These are phyloP conservation scores for cattle (Bos taurus) DNA, from an alignment of 2,113 vertebrate genomes.

Conservation along the genomic window DNA sequence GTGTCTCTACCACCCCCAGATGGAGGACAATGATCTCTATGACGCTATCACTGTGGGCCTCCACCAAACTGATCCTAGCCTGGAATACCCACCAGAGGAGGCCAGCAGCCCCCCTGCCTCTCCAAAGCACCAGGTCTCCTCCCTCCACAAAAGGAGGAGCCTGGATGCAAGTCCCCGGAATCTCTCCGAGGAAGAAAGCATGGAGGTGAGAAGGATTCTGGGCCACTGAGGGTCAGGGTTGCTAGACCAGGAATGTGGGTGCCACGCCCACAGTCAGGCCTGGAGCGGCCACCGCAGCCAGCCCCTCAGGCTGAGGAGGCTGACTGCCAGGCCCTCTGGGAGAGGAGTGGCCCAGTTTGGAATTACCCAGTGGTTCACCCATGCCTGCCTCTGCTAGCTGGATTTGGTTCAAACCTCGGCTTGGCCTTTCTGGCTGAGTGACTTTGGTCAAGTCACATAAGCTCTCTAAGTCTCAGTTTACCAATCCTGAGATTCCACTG, in stretches of 20 bases:
- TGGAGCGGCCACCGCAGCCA: background rate
- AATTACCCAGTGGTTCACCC: background rate
- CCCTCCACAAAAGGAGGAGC: background rate
- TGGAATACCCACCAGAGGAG: background rate
- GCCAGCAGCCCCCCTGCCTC: background rate
- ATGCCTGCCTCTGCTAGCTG: background rate
- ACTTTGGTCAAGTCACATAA: background rate
- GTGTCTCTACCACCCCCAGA: background rate
- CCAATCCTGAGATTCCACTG: background rate
- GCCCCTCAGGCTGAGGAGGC: background rate
- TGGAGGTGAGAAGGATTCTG: constrained; percentile 22
- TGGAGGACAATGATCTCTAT: constrained; percentile 37
- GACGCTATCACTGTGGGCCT: constrained; percentile 51
- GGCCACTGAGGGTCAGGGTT: background rate
- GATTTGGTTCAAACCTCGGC: background rate
- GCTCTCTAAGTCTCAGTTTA: background rate
- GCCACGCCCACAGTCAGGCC: background rate
- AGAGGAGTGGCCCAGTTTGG: background rate
- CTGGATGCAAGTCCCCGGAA: background rate
- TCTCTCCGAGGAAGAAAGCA: background rate
- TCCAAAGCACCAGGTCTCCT: constrained; percentile 1
- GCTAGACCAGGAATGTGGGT: background rate
- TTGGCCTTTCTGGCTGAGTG: background rate
- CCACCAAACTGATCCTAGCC: background rate
- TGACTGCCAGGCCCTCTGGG: background rate